These are phyloP conservation scores for Pheosia gnoma DNA, from an alignment of 2,888 invertebrate genomes.

Conservation along the genomic window DNA sequence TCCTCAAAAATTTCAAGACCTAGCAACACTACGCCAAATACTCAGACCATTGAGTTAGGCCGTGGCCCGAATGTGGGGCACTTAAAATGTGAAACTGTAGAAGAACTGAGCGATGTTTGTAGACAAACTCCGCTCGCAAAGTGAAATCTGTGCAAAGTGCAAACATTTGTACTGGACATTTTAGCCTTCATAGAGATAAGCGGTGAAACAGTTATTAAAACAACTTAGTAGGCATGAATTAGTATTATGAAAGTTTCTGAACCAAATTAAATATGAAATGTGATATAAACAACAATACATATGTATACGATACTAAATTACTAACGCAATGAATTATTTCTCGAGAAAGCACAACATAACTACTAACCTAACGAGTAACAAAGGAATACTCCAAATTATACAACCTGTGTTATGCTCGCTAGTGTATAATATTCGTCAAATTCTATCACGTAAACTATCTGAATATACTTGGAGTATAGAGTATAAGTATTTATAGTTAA, in stretches of 20 bases:
- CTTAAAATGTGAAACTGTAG: constrained; percentile 51
- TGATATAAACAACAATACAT: neutral
- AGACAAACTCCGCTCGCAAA: constrained; percentile 37
- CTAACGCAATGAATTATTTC: neutral
- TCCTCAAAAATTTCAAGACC: constrained; percentile 16
- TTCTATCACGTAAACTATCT: neutral
- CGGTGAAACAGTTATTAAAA: neutral
- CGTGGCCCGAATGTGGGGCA: constrained; percentile 52
- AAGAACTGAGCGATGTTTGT: constrained; percentile 36
- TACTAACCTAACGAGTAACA: neutral
- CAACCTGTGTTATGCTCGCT: neutral
- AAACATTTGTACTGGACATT: constrained; percentile 29
- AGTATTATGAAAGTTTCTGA: neutral
- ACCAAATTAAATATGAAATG: neutral
- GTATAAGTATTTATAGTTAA: neutral
- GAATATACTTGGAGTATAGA: neutral
- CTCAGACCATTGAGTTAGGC: constrained; percentile 35
- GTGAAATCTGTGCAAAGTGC: constrained; percentile 23
- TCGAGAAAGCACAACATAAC: neutral
- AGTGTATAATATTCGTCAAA: neutral
- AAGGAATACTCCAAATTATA: neutral
- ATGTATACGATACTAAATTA: too few species aligned
- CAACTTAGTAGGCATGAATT: neutral
- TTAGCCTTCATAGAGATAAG: constrained; percentile 9
- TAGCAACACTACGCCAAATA: constrained; percentile 40